phyloP scores from a whole-genome alignment of 2,113 vertebrate genomes.

The Takifugu flavidus region DNA sequence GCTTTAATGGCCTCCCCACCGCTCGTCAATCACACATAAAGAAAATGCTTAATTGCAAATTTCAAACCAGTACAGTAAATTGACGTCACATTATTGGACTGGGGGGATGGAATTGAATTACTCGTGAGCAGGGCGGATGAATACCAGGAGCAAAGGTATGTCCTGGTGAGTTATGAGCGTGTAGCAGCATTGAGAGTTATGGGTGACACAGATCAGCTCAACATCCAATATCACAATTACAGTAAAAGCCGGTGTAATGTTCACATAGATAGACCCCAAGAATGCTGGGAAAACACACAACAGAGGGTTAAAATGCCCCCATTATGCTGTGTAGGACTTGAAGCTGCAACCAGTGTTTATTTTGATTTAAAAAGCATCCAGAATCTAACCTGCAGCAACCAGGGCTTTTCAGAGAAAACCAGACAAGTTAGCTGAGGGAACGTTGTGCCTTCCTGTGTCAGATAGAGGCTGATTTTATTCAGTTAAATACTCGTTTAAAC shows the following conservation, averaged over 20 bases:
- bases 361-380: conserved; percentile 29
- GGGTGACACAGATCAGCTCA: conserved; percentile 69
- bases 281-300: conserved; percentile 31
- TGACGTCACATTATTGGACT: conserved; percentile 66
- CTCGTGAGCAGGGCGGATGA: conserved; percentile 42
- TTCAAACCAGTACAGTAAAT: conserved; percentile 47
- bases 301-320: conserved; percentile 33
- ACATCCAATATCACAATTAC: conserved; percentile 74
- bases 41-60: conserved; percentile 72
- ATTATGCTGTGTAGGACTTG: conserved; percentile 1
- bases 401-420: conserved; percentile 46
- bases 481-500: conserved; percentile 57
- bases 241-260: conserved; percentile 75
- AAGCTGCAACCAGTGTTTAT: conserved; percentile 5
- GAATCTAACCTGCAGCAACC: conserved; percentile 6
- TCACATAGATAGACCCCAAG: conserved; percentile 57
- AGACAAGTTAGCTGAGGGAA: conserved; percentile 1
- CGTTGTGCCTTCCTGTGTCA: conserved; percentile 14
- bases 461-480: conserved; percentile 60
- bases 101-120: conserved; percentile 61
- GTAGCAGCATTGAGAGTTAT: conserved; percentile 66
- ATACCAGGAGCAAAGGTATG: conserved; percentile 58
- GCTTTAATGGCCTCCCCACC: conserved; percentile 59
- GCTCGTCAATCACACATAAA: conserved; percentile 66
- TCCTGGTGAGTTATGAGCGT: conserved; percentile 64